Evolutionary conservation across 2,113 vertebrate species (phyloP).

Genomic region (Octodon degus): DNA sequence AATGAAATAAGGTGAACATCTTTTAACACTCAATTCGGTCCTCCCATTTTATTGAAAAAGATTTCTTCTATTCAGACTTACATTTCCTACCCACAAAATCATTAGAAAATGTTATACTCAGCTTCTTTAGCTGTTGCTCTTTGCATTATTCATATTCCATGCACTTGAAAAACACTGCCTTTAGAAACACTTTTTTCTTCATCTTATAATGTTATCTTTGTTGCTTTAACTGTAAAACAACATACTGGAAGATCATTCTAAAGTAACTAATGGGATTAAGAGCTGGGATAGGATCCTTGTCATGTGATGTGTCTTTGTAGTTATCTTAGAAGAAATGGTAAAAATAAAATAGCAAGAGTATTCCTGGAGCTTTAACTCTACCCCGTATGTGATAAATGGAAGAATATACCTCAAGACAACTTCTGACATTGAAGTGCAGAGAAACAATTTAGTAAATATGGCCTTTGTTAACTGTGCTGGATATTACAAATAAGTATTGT

Average conservation of each 20-base stretch:
- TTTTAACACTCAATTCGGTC: background rate
- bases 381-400: background rate
- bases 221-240: background rate
- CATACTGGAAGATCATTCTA: background rate
- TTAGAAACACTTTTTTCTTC: background rate
- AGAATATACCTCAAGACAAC: background rate
- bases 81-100: background rate
- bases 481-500: constrained; percentile 7
- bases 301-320: background rate
- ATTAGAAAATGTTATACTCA: constrained; percentile 5
- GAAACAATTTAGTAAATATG: constrained; percentile 5
- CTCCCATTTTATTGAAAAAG: background rate
- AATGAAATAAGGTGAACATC: background rate
- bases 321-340: background rate
- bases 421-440: background rate
- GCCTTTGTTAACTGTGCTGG: constrained; percentile 30
- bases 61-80: background rate
- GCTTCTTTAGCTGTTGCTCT: background rate
- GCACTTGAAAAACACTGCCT: background rate
- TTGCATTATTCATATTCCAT: background rate
- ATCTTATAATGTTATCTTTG: background rate
- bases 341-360: background rate
- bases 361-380: constrained; percentile 6
- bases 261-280: background rate
- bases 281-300: background rate